These are phyloP conservation scores for Tribolium freemani DNA, from an alignment of 2,888 invertebrate genomes.

Conservation along the genomic window DNA sequence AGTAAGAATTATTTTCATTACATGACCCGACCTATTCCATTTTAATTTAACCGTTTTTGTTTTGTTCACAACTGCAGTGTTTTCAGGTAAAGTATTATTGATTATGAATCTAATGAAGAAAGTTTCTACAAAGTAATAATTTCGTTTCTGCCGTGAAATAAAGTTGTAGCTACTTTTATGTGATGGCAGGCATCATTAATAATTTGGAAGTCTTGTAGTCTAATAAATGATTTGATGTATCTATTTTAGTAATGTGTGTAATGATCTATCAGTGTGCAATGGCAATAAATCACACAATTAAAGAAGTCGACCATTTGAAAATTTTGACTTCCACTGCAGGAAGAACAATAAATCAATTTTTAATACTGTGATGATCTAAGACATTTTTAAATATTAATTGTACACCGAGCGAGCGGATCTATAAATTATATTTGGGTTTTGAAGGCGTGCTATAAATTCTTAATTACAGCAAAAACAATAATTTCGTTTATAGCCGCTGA, in stretches of 20 bases:
- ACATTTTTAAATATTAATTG: constrained; percentile 29
- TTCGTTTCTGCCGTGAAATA: constrained; percentile 14
- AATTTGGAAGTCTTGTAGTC: constrained; percentile 5
- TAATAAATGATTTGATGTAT: constrained; percentile 29
- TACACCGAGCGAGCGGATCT: constrained; percentile 12
- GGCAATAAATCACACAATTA: constrained; percentile 20
- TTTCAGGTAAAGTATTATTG: neutral
- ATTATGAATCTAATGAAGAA: neutral
- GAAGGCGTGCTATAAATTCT: constrained; percentile 31
- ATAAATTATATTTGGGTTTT: constrained; percentile 34
- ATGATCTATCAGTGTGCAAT: constrained; percentile 27
- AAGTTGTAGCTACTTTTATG: constrained; percentile 11
- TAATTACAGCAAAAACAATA: constrained; percentile 29
- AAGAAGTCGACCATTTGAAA: neutral
- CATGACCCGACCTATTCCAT: constrained; percentile 2
- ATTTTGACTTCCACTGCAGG: neutral
- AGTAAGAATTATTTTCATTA: constrained; percentile 13
- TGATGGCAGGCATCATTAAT: constrained; percentile 24
- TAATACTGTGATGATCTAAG: constrained; percentile 19
- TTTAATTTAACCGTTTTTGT: constrained; percentile 1
- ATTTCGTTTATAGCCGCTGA: constrained; percentile 13
- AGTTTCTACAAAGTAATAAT: constrained; percentile 10
- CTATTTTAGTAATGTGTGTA: constrained; percentile 18
- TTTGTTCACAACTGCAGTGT: constrained; percentile 8
- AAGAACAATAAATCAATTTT: constrained; percentile 30